A percentile compares a stretch with the other conserved stretches of the same genome.
Conservation (phyloP, 2,888 invertebrate species). For the Furcula furcula region DNA sequence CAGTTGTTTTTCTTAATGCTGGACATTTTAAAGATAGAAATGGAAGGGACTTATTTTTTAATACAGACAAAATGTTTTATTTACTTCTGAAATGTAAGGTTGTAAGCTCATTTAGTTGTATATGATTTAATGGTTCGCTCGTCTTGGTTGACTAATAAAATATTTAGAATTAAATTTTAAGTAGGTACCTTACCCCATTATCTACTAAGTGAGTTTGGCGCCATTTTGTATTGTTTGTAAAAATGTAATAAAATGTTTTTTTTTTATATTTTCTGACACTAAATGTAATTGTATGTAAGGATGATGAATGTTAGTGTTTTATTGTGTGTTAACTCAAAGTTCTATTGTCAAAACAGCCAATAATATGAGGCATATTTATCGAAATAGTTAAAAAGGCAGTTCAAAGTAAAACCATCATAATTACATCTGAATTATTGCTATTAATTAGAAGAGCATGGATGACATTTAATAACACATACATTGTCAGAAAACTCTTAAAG, state of each 20-base stretch:
- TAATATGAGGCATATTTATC: background rate
- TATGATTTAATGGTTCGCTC: background rate
- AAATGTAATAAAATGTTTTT: conserved; percentile 24
- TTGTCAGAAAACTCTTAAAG: too few relatives aligned
- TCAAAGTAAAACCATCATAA: too few relatives aligned
- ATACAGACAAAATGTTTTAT: conserved; percentile 26
- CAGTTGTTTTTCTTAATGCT: conserved; percentile 30
- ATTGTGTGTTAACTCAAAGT: background rate
- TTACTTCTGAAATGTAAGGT: conserved; percentile 17
- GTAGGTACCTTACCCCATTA: too few relatives aligned
- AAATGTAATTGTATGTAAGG: conserved; percentile 12
- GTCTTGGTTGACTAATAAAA: too few relatives aligned
- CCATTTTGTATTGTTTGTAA: conserved; percentile 22
- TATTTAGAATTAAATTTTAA: too few relatives aligned
- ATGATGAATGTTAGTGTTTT: conserved; percentile 20
- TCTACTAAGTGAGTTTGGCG: conserved; percentile 24
- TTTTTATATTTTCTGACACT: conserved; percentile 13
- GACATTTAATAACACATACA: too few relatives aligned
- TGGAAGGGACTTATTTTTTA: conserved; percentile 28
- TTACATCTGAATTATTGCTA: too few relatives aligned
- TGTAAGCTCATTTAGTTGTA: conserved; percentile 28
- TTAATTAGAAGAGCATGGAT: too few relatives aligned
- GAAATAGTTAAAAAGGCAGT: too few relatives aligned
- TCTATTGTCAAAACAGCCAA: background rate
- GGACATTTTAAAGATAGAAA: conserved; percentile 22